These are phyloP conservation scores for Natator depressus DNA, from an alignment of 2,113 vertebrate genomes.

Conservation along the genomic window DNA sequence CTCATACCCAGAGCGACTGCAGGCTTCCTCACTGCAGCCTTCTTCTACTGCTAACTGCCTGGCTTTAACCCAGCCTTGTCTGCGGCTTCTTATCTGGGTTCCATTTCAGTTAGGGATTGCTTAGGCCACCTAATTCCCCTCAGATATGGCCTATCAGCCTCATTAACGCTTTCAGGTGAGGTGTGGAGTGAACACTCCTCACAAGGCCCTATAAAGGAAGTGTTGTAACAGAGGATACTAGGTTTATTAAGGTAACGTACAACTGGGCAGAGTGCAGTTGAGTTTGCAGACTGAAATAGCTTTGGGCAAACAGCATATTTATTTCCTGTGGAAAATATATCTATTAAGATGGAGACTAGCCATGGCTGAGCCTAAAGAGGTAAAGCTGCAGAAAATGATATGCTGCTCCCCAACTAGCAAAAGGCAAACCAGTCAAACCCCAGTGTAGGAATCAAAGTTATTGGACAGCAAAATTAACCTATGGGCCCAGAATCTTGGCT, in stretches of 20 bases:
- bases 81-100: no score
- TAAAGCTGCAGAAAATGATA: background rate
- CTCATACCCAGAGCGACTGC: background rate
- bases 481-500: background rate
- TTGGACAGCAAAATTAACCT: background rate
- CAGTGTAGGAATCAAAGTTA: background rate
- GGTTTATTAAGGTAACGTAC: slow-evolving; percentile 37
- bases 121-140: no score
- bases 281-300: slow-evolving; percentile 62
- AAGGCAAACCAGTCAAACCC: background rate
- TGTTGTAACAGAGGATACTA: background rate
- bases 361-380: background rate
- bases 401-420: background rate
- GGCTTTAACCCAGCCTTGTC: no score
- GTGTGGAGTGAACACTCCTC: background rate
- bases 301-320: slow-evolving; percentile 72
- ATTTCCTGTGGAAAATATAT: slow-evolving; percentile 75
- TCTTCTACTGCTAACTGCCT: background rate
- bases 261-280: slow-evolving; percentile 39
- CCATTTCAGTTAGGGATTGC: no score
- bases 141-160: background rate
- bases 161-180: background rate
- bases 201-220: background rate
- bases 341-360: slow-evolving; percentile 57
- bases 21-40: background rate